A percentile compares a stretch with the other conserved stretches of the same genome.
Conservation (phyloP, 1,140 invertebrate genomes). For the Trialeurodes vaporariorum region DNA sequence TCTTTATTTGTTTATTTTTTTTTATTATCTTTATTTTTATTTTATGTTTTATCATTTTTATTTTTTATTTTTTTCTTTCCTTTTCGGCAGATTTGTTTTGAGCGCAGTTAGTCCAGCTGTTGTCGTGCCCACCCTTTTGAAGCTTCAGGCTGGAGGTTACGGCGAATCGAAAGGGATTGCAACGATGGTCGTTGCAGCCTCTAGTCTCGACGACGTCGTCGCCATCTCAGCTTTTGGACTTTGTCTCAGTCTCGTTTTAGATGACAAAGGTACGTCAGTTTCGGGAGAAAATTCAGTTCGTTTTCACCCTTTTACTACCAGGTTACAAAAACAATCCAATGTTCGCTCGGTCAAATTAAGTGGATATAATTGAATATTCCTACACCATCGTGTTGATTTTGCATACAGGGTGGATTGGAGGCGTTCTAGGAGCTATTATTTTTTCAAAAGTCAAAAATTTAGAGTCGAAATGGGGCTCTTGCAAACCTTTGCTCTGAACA, state of each 20-base stretch:
- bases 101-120: slow-evolving; percentile 68
- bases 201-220: slow-evolving; percentile 64
- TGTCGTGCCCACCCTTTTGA: slow-evolving; percentile 56
- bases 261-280: not conserved
- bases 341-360: too few relatives aligned
- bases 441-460: too few relatives aligned
- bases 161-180: slow-evolving; percentile 62
- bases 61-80: not conserved
- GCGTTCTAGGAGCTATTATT: too few relatives aligned
- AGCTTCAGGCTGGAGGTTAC: slow-evolving; percentile 47
- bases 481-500: too few relatives aligned
- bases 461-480: too few relatives aligned
- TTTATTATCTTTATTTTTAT: not conserved
- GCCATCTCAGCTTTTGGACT: slow-evolving; percentile 63
- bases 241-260: slow-evolving; percentile 42
- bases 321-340: too few relatives aligned
- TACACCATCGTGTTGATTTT: too few relatives aligned
- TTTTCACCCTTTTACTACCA: too few relatives aligned
- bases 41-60: not conserved
- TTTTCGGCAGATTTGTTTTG: slow-evolving; percentile 37
- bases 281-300: too few relatives aligned
- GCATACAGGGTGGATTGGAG: too few relatives aligned
- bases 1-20: not conserved
- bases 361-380: too few relatives aligned
- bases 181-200: slow-evolving; percentile 62